Evolutionary conservation across 1,140 invertebrate species (phyloP), one percentile per base, ranked within the genome.

Genomic region (Caenorhabditis brenneri): DNA sequence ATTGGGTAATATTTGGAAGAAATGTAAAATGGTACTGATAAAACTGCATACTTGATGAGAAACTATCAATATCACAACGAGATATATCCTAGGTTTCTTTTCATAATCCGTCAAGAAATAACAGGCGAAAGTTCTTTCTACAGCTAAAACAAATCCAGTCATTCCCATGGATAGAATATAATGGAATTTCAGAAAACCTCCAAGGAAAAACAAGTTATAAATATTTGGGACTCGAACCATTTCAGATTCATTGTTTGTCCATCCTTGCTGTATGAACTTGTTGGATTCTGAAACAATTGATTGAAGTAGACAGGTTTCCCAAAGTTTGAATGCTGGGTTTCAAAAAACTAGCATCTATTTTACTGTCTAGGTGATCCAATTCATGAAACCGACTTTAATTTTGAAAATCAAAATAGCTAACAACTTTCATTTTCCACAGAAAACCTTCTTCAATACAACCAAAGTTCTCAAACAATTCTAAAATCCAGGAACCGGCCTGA

Each of bases 91-190:
- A 3, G 74, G 74, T 15, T 51, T 79, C n/a, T 79, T 79, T n/a
- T 79, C 74, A n/a, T 79, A 79, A 79, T 48, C 74, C 5, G 48
- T 46, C 39, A 46, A 19, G 22, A 46, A 79, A 79, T 79, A 48
- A 33, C 74, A 79, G 7, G 39, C 48, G n/a, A 46, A 48, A 24
- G 74, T 48, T 79, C 48, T 15, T n/a, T 65, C 58, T 2, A 65
- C 31, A 6, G 58, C 58, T 33, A 65, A 19, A 27, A 33, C 12
- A 19, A 65, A 36, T 65, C 58, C 58, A 36, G 58, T 65, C 15
- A 36, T 33, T 16, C 58, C 58, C 58, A 65, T 65, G 16, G 58
- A 65, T 36, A 65, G n/a, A 65, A 65, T 65, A 19, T 65, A 65
- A 33, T 65, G 58, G 36, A 65, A 36, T 65, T 65, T 65, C 12